Base-by-base conservation (phyloP, 2,888 invertebrate genomes). In the Tortrix viridana region DNA sequence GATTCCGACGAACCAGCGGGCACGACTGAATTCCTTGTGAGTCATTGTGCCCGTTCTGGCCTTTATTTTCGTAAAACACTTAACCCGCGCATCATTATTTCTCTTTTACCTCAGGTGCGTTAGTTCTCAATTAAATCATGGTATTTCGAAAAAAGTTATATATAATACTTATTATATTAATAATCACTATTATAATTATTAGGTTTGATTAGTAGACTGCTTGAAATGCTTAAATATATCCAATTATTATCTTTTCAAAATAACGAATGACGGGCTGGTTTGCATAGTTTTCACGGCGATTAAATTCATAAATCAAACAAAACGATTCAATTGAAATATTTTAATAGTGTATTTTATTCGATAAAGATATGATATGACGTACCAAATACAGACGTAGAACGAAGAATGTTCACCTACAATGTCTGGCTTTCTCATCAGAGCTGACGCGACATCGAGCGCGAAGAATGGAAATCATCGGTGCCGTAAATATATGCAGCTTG, bases 21-120 rank as follows among this genome's bases (percentile, higher is more conserved):
- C 86, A 84, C 82, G 83, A 84, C 85, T 88, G 86, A 85, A 91
- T 92, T 91, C 92, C 92, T 85, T 87, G 86, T 91, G 91, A 91
- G 91, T 92, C 91, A 92, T 92, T 92, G 91, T 92, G 90, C 91
- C 78, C 88, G 88, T 88, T 92, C 84, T 84, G 87, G 86, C 86
- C 89, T 89, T 90, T 91, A 90, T 91, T 92, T 92, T 90, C 80
- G 89, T 89, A 84, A 89, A 90, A 88, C 86, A 88, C 89, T 89
- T 86, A 84, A 84, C 82, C 85, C 80, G 82, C 82, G 77, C 85
- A 87, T 89, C 88, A 89, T 88, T 89, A 88, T 89, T 86, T 77
- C 79, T 44, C 59, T 58, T n/a, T 64, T 53, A 58, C 47, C 50
- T 50, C 57, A 58, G 50, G 22, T 48, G 49, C 37, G 22, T 63